These are phyloP conservation scores for Agriopis aurantiaria DNA, from an alignment of 2,888 invertebrate genomes.

Conservation along the genomic window DNA sequence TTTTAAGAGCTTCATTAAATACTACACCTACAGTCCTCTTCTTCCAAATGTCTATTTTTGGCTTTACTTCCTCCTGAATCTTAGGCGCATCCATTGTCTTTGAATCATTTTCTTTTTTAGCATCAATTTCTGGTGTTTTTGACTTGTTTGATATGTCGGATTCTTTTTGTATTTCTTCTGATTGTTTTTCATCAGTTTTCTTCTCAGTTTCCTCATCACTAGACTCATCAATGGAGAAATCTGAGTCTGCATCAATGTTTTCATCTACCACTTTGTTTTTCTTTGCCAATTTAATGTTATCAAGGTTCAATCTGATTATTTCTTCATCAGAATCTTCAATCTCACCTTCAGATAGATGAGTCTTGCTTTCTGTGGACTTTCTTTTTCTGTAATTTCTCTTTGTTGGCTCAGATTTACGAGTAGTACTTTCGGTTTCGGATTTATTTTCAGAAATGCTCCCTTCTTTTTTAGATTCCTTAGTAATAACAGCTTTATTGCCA, in stretches of 20 bases:
- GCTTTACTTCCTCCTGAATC: slow-evolving; percentile 56
- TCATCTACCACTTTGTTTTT: slow-evolving; percentile 79
- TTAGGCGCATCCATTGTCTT: slow-evolving; percentile 50
- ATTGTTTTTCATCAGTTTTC: slow-evolving; percentile 46
- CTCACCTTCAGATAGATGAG: slow-evolving; percentile 73
- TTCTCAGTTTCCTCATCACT: slow-evolving; percentile 76
- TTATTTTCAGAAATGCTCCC: slow-evolving; percentile 46
- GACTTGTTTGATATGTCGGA: slow-evolving; percentile 38
- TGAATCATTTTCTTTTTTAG: slow-evolving; percentile 38
- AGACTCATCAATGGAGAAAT: slow-evolving; percentile 89
- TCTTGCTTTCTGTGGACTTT: slow-evolving; percentile 74
- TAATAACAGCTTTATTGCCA: slow-evolving; percentile 13
- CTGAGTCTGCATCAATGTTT: slow-evolving; percentile 91
- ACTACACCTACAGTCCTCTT: slow-evolving; percentile 93
- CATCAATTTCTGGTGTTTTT: slow-evolving; percentile 50
- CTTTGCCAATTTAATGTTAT: slow-evolving; percentile 73
- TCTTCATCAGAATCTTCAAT: slow-evolving; percentile 79
- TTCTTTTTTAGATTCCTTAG: slow-evolving; percentile 47
- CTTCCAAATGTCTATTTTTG: slow-evolving; percentile 92
- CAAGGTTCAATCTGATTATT: slow-evolving; percentile 75
- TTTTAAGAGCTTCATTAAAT: slow-evolving; percentile 91
- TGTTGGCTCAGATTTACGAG: slow-evolving; percentile 24
- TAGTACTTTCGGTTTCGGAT: slow-evolving; percentile 15
- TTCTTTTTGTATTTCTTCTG: slow-evolving; percentile 39
- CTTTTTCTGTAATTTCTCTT: slow-evolving; percentile 87